phyloP scores from a whole-genome alignment of 2,888 invertebrate species.

The Octonoba sinensis region DNA sequence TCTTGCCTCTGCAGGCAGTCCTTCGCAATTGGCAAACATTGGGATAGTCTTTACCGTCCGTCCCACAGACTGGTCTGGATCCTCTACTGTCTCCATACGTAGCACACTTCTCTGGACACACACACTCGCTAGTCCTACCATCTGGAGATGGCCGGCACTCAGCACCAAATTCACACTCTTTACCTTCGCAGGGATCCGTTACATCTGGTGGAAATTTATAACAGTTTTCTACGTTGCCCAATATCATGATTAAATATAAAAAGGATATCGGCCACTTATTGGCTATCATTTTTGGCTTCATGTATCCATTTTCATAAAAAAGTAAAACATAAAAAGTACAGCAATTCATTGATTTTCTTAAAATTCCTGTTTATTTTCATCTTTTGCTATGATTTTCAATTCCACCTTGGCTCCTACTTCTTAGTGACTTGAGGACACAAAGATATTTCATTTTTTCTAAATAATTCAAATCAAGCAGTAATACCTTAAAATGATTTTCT shows the following conservation, averaged over 20 bases:
- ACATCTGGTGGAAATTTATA: conserved; percentile 74
- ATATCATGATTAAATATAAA: background rate
- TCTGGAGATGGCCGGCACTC: conserved; percentile 78
- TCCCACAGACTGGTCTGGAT: conserved; percentile 84
- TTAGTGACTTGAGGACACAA: too few species aligned
- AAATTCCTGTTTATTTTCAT: too few species aligned
- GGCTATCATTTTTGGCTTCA: too few species aligned
- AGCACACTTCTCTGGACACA: conserved; percentile 84
- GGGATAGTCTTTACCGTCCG: conserved; percentile 72
- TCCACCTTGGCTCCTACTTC: too few species aligned
- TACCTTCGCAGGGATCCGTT: conserved; percentile 80
- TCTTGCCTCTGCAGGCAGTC: conserved; percentile 71
- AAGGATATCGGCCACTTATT: too few species aligned
- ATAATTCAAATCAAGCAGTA: too few species aligned
- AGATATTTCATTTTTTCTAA: too few species aligned
- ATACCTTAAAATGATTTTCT: too few species aligned
- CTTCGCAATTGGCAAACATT: conserved; percentile 71
- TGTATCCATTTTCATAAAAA: too few species aligned
- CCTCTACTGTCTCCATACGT: conserved; percentile 86
- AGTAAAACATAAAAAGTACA: too few species aligned
- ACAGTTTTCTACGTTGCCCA: conserved; percentile 28
- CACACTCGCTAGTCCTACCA: conserved; percentile 81
- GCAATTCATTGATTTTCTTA: too few species aligned
- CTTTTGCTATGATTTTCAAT: too few species aligned
- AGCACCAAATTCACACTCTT: conserved; percentile 80